A percentile compares a stretch with the other conserved stretches of the same genome.
Evolutionary conservation across 1,140 invertebrate genomes (phyloP).

Genomic region (Leptinotarsa defecta): DNA sequence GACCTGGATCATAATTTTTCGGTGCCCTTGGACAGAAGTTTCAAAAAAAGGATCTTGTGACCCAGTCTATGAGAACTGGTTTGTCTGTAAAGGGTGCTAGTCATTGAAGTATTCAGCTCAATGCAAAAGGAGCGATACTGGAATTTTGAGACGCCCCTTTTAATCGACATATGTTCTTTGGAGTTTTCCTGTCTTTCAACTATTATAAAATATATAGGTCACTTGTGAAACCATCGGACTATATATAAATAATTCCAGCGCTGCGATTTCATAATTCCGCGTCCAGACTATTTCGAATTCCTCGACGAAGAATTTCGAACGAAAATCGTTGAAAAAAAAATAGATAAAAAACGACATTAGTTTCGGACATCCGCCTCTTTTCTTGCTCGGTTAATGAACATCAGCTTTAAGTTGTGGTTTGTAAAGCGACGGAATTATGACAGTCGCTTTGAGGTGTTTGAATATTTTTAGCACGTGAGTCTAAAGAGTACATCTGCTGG

Average conservation of each 20-base stretch:
- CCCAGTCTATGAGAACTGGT: too few relatives aligned
- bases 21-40: too few relatives aligned
- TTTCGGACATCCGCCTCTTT: background rate
- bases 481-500: background rate
- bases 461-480: slow-evolving; percentile 17
- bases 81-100: too few relatives aligned
- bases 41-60: too few relatives aligned
- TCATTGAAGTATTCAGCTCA: too few relatives aligned
- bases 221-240: background rate
- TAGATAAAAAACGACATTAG: background rate
- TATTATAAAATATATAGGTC: slow-evolving; percentile 4
- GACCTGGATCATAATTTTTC: too few relatives aligned
- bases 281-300: background rate
- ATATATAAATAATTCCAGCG: slow-evolving; percentile 6
- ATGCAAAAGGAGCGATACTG: too few relatives aligned
- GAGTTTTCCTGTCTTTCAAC: too few relatives aligned
- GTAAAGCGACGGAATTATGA: slow-evolving; percentile 1
- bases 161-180: too few relatives aligned
- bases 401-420: background rate
- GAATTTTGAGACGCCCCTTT: too few relatives aligned
- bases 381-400: background rate
- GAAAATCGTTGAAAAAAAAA: background rate
- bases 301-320: background rate
- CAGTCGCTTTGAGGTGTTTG: slow-evolving; percentile 19
- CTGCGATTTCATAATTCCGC: background rate